phyloP scores from a whole-genome alignment of 1,140 invertebrate species.

The Neodiprion virginianus region DNA sequence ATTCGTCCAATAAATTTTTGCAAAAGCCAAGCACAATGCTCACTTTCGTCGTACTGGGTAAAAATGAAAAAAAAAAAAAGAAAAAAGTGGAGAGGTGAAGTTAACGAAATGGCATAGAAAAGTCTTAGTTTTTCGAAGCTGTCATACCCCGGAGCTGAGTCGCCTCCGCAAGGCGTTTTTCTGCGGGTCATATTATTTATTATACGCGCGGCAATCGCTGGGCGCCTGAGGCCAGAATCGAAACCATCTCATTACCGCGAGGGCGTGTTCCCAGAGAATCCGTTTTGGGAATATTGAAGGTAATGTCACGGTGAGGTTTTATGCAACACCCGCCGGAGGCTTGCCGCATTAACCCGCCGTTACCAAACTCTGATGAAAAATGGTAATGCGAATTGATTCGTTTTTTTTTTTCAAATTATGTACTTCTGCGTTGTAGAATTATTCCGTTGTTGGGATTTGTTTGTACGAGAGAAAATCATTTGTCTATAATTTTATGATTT shows the following conservation, averaged over 20 bases:
- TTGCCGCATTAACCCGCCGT: constrained; percentile 21
- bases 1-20: too few relatives aligned
- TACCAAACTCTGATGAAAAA: constrained; percentile 54
- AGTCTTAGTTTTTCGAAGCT: not conserved
- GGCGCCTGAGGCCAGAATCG: constrained; percentile 57
- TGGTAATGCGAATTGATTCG: constrained; percentile 44
- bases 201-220: not conserved
- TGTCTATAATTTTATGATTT: too few relatives aligned
- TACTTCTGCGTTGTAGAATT: too few relatives aligned
- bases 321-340: constrained; percentile 49
- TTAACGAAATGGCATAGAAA: too few relatives aligned
- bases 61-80: too few relatives aligned
- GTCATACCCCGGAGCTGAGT: not conserved
- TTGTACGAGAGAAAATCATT: too few relatives aligned
- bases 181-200: not conserved
- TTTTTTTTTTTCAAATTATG: not conserved
- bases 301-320: constrained; percentile 61
- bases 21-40: too few relatives aligned
- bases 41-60: too few relatives aligned
- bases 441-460: too few relatives aligned
- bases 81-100: too few relatives aligned
- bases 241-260: constrained; percentile 61
- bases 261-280: constrained; percentile 52
- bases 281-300: constrained; percentile 62
- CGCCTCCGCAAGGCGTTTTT: not conserved